Evolutionary conservation across 1,140 invertebrate genomes (phyloP), one percentile per base, ranked within the genome.

Genomic region (Sitodiplosis mosellana): DNA sequence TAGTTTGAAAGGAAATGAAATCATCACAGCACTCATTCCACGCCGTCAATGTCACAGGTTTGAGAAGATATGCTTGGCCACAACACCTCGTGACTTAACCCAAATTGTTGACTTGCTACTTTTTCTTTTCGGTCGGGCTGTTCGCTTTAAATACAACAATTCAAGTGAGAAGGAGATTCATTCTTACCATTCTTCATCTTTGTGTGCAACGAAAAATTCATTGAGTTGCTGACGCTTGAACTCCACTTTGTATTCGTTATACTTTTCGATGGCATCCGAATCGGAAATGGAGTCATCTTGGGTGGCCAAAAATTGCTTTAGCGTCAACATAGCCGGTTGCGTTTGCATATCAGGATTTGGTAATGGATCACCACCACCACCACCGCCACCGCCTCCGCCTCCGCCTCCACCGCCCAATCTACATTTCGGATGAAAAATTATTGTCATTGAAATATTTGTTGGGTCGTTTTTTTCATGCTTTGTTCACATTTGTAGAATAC

Each of bases 111-210:
- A n/a, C n/a, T n/a, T n/a, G n/a, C n/a, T n/a, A n/a, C n/a, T n/a
- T n/a, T n/a, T n/a, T n/a, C n/a, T n/a, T n/a, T n/a, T n/a, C n/a
- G n/a, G n/a, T n/a, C n/a, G n/a, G n/a, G n/a, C n/a, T 27, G 27
- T 27, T 27, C 27, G 3, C 27, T 27, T 27, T 5, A 27, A 27
- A 27, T 10, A 27, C 3, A 38, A 38, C 5, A 38, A 17, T 42
- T 6, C 15, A 42, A 42, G 19, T n/a, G n/a, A n/a, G n/a, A n/a
- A n/a, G n/a, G n/a, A n/a, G n/a, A n/a, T n/a, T n/a, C 41, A 19
- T 42, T 42, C 80, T 75, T 76, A 99, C 96, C 96, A 99, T 82
- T 99, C 95, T 67, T 99, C 95, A 62, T 99, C 94, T 70, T 98
- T 98, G 71, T 99, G 96, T 33, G 81, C 80, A 57, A 97, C 83